phyloP scores from a whole-genome alignment of 1,140 invertebrate genomes.

The Chironomus striatipennis region DNA sequence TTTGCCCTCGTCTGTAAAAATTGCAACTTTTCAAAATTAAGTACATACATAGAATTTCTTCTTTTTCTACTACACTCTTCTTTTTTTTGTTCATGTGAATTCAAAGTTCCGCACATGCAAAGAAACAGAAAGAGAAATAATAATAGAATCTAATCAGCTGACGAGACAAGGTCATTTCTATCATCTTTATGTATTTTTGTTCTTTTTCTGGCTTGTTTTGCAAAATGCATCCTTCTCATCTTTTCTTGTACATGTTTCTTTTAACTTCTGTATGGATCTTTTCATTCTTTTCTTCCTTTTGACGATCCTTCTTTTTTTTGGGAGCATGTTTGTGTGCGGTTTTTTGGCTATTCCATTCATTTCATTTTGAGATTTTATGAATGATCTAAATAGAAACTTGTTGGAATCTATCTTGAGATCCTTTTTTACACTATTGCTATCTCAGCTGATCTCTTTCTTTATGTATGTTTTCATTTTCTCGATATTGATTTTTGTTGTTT shows the following conservation, averaged over 20 bases:
- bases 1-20: too few relatives aligned
- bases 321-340: too few relatives aligned
- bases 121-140: too few relatives aligned
- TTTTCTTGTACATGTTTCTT: background rate
- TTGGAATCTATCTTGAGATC: background rate
- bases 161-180: slow-evolving; percentile 11
- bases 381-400: slow-evolving; percentile 7
- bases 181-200: background rate
- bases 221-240: background rate
- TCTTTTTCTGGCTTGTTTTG: background rate
- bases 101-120: too few relatives aligned
- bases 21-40: too few relatives aligned
- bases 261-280: background rate
- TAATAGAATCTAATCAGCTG: slow-evolving; percentile 17
- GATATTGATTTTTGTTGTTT: background rate
- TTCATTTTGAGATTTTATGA: background rate
- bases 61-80: too few relatives aligned
- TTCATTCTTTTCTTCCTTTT: background rate
- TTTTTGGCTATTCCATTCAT: background rate
- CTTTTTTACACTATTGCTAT: slow-evolving; percentile 7
- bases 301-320: background rate
- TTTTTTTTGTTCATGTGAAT: too few relatives aligned
- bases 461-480: too few relatives aligned
- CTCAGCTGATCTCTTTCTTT: background rate
- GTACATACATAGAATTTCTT: too few relatives aligned